phyloP scores from a whole-genome alignment of 1,140 invertebrate genomes.

The Chelonus insularis region DNA sequence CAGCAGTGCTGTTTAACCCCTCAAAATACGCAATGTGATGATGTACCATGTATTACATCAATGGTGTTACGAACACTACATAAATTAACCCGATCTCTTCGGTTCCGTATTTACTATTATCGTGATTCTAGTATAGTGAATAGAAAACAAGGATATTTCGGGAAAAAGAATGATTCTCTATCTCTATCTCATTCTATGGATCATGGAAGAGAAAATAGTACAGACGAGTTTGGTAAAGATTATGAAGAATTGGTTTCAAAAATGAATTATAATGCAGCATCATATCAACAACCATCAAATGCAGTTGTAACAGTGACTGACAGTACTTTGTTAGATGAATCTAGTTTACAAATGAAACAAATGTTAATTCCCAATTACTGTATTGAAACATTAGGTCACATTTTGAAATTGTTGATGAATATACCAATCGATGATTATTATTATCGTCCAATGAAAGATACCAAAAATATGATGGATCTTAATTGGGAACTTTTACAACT shows the following conservation, averaged over 20 bases:
- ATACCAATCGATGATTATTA: conserved; percentile 32
- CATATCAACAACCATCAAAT: conserved; percentile 38
- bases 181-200: too few species aligned
- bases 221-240: too few species aligned
- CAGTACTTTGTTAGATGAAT: too few species aligned
- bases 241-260: too few species aligned
- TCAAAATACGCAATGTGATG: conserved; percentile 22
- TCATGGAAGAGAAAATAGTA: too few species aligned
- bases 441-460: conserved; percentile 37
- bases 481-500: conserved; percentile 45
- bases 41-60: conserved; percentile 33
- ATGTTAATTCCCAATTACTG: conserved; percentile 60
- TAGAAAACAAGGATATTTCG: conserved; percentile 52
- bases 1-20: conserved; percentile 13
- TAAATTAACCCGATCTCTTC: conserved; percentile 57
- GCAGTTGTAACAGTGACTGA: conserved; percentile 39
- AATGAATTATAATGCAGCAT: neutral
- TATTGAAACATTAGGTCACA: conserved; percentile 53
- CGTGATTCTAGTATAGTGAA: conserved; percentile 59
- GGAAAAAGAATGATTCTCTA: conserved; percentile 10
- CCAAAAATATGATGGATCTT: conserved; percentile 42
- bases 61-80: conserved; percentile 53
- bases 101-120: conserved; percentile 58
- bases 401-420: conserved; percentile 44
- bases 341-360: conserved; percentile 55